Evolutionary conservation across 2,797 vertebrate genomes (phyloP), one percentile per base, ranked within the genome.

Genomic region (Eulemur mongoz): DNA sequence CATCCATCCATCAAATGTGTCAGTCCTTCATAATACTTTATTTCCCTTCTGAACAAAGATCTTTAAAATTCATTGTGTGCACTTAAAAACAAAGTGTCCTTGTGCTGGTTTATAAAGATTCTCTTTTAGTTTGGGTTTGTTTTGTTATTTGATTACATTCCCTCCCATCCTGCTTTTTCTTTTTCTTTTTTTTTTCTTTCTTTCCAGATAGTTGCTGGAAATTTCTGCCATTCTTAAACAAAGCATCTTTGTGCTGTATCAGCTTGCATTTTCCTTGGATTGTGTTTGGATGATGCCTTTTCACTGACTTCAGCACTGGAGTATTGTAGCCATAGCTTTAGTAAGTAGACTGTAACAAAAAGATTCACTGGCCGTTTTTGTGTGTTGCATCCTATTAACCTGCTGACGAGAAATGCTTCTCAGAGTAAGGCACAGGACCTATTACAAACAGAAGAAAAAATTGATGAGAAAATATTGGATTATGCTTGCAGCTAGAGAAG

Each of bases 121-220:
- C 97, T 96, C 96, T 98, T 98, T 98, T 98, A 98, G 92, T 96
- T 97, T 96, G 89, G 91, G 89, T 98, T 98, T 98, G 95, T 96
- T 98, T 98, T 98, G 97, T 98, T 98, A 98, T 98, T 98, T 99
- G 98, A 98, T 98, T 98, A 97, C 96, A 96, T 98, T 98, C 92
- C 97, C 94, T 97, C 98, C 96, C 97, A 72, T 96, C 40, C 0
- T 98, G 93, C 85, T 43, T 93, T 92, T 75, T 97, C 93, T 89
- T 73, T 70, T 96, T 95, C 65, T 97, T 95, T 70, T 70, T 87
- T 69, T 94, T 89, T 75, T 97, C 94, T 89, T 73, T 75, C 96
- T 94, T 87, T 69, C 92, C 96, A 98, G 97, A 98, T 98, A 97
- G 96, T 98, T 98, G 97, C 98, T 98, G 94, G 97, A 98, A 98